Conservation (phyloP, 2,888 invertebrate species). For the Mythimna pallens region DNA sequence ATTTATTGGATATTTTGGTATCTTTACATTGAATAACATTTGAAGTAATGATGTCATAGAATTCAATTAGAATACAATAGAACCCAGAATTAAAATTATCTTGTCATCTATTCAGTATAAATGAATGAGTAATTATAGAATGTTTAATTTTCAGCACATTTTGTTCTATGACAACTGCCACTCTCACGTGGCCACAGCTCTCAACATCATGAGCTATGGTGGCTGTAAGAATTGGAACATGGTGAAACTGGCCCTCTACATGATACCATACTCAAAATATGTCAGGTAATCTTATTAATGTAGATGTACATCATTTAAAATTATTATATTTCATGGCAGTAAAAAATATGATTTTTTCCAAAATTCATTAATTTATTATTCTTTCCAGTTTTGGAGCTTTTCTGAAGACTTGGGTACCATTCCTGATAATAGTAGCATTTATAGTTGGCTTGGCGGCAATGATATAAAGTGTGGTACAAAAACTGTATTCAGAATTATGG, state of each 20-base stretch:
- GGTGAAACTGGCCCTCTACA: slow-evolving; percentile 95
- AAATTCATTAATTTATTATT: not conserved
- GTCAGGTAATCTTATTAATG: slow-evolving; percentile 90
- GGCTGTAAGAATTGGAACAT: slow-evolving; percentile 96
- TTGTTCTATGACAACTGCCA: slow-evolving; percentile 99
- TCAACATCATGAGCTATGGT: slow-evolving; percentile 97
- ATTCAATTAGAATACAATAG: not conserved
- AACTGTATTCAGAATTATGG: not conserved
- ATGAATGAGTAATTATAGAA: not conserved
- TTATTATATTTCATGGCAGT: not conserved
- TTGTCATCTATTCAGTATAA: not conserved
- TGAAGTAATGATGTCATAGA: not conserved
- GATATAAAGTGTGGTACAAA: slow-evolving; percentile 68
- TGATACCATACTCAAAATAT: slow-evolving; percentile 94
- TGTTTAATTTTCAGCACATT: slow-evolving; percentile 94
- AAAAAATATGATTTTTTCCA: not conserved
- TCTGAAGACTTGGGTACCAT: slow-evolving; percentile 96
- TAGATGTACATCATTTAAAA: not conserved
- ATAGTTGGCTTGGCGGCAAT: slow-evolving; percentile 80
- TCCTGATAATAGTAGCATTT: slow-evolving; percentile 89
- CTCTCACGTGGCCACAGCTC: slow-evolving; percentile 98
- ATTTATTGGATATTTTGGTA: not conserved
- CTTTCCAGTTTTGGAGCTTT: slow-evolving; percentile 91
- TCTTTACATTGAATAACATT: no score
- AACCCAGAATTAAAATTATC: not conserved